These are phyloP conservation scores for Staurois parvus DNA, from an alignment of 2,797 vertebrate genomes.

Conservation along the genomic window DNA sequence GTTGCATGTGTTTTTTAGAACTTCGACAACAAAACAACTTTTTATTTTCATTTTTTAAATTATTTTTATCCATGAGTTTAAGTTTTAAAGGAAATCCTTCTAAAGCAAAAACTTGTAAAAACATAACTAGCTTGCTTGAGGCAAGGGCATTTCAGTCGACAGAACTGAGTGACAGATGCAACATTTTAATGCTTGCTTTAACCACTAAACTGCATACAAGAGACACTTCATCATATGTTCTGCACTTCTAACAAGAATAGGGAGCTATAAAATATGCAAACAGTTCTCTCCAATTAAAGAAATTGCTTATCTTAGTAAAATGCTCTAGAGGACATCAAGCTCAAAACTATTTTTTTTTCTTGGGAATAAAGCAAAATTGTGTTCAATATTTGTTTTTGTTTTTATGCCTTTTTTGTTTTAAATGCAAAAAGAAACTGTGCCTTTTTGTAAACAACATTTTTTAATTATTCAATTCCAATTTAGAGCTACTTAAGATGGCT, in stretches of 20 bases:
- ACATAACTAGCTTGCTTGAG: slow-evolving; percentile 42
- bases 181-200: slow-evolving; percentile 52
- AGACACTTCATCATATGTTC: slow-evolving; percentile 34
- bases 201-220: slow-evolving; percentile 35
- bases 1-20: too few species aligned
- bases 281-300: slow-evolving; percentile 24
- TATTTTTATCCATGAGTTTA: too few species aligned
- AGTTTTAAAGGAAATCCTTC: too few species aligned
- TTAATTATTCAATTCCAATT: slow-evolving; percentile 19
- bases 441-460: not conserved
- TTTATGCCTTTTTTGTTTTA: not conserved
- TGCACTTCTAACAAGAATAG: slow-evolving; percentile 17
- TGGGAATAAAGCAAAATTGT: not conserved
- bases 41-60: too few species aligned
- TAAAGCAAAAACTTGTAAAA: not conserved
- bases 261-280: slow-evolving; percentile 25
- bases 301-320: slow-evolving; percentile 12
- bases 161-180: slow-evolving; percentile 53
- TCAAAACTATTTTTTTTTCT: not conserved
- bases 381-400: not conserved
- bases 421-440: not conserved
- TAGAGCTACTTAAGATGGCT: slow-evolving; percentile 45
- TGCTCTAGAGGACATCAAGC: not conserved
- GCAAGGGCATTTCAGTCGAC: slow-evolving; percentile 55
- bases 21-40: too few species aligned